Percentiles rank a stretch among this genome's conserved stretches.
These are phyloP conservation scores for Sebastes aleutianus DNA, from an alignment of 2,797 vertebrate genomes.

Conservation along the genomic window DNA sequence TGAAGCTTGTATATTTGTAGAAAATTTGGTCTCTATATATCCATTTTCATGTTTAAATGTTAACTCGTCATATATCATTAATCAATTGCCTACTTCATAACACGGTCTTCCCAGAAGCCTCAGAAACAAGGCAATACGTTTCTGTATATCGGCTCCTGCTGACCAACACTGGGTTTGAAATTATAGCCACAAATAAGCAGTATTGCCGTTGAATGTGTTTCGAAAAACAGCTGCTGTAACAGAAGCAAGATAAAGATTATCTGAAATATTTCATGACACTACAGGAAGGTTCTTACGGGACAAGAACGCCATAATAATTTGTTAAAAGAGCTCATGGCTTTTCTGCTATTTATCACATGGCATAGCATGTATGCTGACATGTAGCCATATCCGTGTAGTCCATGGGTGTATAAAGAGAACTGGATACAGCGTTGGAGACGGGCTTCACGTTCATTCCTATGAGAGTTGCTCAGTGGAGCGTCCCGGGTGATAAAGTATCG, in stretches of 20 bases:
- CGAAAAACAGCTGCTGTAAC: background rate
- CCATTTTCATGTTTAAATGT: constrained; percentile 39
- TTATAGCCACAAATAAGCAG: background rate
- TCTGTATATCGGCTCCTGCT: constrained; percentile 3
- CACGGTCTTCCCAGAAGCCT: constrained; percentile 8
- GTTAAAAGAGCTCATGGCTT: background rate
- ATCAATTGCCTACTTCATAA: constrained; percentile 20
- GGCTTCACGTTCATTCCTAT: too few species aligned
- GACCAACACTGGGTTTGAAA: constrained; percentile 13
- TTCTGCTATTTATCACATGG: background rate
- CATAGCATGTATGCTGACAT: too few species aligned
- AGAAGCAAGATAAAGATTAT: background rate
- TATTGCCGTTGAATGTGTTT: constrained; percentile 3
- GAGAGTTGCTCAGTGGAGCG: too few species aligned
- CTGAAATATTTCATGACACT: constrained; percentile 12
- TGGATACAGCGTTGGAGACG: too few species aligned
- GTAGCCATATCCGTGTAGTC: background rate
- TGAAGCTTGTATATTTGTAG: constrained; percentile 80
- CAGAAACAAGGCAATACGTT: background rate
- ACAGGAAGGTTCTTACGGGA: constrained; percentile 15
- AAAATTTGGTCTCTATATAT: constrained; percentile 59
- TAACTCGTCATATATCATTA: constrained; percentile 11
- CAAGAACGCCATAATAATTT: background rate
- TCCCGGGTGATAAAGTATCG: too few species aligned
- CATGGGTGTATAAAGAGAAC: too few species aligned